These are phyloP conservation scores for Arnoldichthys spilopterus DNA, from an alignment of 2,797 vertebrate species.

Conservation along the genomic window DNA sequence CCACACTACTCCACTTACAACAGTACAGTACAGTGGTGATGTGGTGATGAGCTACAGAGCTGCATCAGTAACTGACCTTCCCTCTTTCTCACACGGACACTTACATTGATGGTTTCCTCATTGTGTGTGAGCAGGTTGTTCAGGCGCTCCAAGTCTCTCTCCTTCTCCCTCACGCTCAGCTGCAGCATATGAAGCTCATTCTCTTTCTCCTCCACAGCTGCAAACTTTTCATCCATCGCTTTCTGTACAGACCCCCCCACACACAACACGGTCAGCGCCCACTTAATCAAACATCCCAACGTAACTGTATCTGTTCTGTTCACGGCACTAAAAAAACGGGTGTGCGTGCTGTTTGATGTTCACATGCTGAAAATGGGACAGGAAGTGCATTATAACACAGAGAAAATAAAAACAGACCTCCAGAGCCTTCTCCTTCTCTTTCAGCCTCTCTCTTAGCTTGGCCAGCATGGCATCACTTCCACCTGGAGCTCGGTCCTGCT, in stretches of 20 bases:
- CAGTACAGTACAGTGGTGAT: no score
- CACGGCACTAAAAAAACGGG: no score
- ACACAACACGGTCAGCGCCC: not conserved
- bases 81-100: slow-evolving; percentile 23
- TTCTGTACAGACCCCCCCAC: slow-evolving; percentile 66
- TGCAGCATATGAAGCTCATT: slow-evolving; percentile 81
- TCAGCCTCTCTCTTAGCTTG: slow-evolving; percentile 79
- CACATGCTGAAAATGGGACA: not conserved
- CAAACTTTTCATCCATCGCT: slow-evolving; percentile 79
- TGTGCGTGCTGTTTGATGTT: no score
- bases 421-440: slow-evolving; percentile 80
- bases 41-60: not conserved
- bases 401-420: slow-evolving; percentile 67
- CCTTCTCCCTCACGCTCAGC: slow-evolving; percentile 79
- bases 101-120: slow-evolving; percentile 76
- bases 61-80: not conserved
- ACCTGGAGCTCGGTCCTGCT: slow-evolving; percentile 73
- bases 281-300: not conserved
- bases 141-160: slow-evolving; percentile 80
- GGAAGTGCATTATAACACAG: not conserved
- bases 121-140: slow-evolving; percentile 77
- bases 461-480: slow-evolving; percentile 73
- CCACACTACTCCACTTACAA: no score
- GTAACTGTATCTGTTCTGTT: no score
- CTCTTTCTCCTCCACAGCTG: slow-evolving; percentile 83